A percentile compares a stretch with the other conserved stretches of the same genome.
These are phyloP conservation scores for Apamea epomidion DNA, from an alignment of 2,888 invertebrate species.

Conservation along the genomic window DNA sequence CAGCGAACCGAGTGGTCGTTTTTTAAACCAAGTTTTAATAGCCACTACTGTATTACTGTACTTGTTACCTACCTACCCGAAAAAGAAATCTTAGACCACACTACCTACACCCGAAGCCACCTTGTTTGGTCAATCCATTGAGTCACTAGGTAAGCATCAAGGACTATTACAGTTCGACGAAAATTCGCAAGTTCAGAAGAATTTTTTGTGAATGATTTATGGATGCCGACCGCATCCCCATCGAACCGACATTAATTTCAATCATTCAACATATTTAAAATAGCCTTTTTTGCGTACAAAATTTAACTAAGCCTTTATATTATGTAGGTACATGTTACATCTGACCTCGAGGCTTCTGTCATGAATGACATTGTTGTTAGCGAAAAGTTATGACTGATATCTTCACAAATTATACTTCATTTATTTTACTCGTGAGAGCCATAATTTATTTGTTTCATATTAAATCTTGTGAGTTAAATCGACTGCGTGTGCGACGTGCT, in stretches of 20 bases:
- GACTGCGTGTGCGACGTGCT: constrained; percentile 7
- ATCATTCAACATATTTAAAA: constrained; percentile 11
- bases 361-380: constrained; percentile 32
- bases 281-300: constrained; percentile 14
- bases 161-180: background rate
- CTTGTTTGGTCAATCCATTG: background rate
- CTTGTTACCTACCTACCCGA: background rate
- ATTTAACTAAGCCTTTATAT: background rate
- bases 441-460: constrained; percentile 29
- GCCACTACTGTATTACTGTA: background rate
- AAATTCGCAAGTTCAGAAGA: background rate
- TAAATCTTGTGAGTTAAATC: constrained; percentile 12
- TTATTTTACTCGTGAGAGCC: constrained; percentile 11
- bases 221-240: background rate
- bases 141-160: background rate
- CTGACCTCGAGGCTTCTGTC: constrained; percentile 32
- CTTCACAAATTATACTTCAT: constrained; percentile 18
- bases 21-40: background rate
- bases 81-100: background rate
- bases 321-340: background rate
- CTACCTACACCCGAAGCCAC: background rate
- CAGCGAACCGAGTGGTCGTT: background rate
- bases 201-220: constrained; percentile 2
- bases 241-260: background rate
- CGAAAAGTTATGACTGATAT: constrained; percentile 37